phyloP scores from a whole-genome alignment of 2,888 invertebrate genomes.

The Hirtodrosophila duncani region DNA sequence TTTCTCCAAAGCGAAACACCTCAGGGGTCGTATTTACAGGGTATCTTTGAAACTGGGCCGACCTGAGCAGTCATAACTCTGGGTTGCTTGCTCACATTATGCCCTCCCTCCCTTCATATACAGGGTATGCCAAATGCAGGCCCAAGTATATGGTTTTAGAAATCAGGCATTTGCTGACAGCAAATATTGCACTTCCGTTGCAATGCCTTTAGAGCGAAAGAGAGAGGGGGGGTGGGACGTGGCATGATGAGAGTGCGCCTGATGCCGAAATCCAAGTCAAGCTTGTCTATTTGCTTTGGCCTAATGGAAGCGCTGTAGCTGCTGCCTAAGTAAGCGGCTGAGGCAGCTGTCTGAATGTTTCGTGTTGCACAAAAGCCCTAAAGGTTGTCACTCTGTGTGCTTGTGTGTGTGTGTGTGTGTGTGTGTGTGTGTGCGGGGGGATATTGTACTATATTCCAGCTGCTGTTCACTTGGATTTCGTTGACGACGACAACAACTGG shows the following conservation, averaged over 20 bases:
- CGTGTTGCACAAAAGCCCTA: too few species aligned
- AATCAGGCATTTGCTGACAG: slow-evolving; percentile 62
- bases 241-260: neutral
- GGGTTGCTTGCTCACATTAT: too few species aligned
- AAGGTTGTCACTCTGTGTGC: slow-evolving; percentile 3
- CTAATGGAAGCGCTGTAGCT: slow-evolving; percentile 54
- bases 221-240: too few species aligned
- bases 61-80: too few species aligned
- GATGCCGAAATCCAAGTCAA: slow-evolving; percentile 62
- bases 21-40: too few species aligned
- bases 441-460: too few species aligned
- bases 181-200: slow-evolving; percentile 68
- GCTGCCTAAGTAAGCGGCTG: slow-evolving; percentile 20
- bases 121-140: too few species aligned
- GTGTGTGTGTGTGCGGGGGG: neutral
- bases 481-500: too few species aligned
- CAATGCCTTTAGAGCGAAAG: slow-evolving; percentile 35
- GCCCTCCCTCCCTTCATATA: too few species aligned
- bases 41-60: too few species aligned
- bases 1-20: too few species aligned
- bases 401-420: neutral
- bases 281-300: slow-evolving; percentile 64
- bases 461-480: too few species aligned
- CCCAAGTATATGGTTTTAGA: slow-evolving; percentile 39
- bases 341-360: slow-evolving; percentile 33